Conservation (phyloP, 1,140 invertebrate genomes). For the Macrostomum lignano region DNA sequence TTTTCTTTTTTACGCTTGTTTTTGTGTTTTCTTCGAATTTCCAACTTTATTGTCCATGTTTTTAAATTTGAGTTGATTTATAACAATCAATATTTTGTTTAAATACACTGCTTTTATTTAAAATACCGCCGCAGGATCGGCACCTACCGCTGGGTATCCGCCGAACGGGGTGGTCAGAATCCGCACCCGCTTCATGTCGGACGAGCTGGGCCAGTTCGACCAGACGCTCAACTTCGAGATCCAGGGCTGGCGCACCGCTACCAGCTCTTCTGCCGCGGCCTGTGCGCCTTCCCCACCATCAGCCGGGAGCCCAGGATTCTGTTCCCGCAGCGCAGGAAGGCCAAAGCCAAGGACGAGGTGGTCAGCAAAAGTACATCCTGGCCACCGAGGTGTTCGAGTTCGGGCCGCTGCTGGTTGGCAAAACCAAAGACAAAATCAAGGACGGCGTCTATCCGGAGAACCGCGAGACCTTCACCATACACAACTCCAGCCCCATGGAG, state of each 20-base stretch:
- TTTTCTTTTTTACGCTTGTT: too few relatives aligned
- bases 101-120: too few relatives aligned
- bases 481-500: slow-evolving; percentile 23
- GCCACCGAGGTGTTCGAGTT: slow-evolving; percentile 24
- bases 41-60: too few relatives aligned
- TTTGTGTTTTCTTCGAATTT: too few relatives aligned
- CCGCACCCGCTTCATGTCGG: too few relatives aligned
- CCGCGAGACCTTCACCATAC: slow-evolving; percentile 20
- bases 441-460: slow-evolving; percentile 24
- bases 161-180: too few relatives aligned
- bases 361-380: slow-evolving; percentile 25
- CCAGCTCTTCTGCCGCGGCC: too few relatives aligned
- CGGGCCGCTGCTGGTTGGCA: slow-evolving; percentile 25
- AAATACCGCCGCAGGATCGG: too few relatives aligned
- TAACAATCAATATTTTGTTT: too few relatives aligned
- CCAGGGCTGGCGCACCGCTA: slow-evolving; percentile 18
- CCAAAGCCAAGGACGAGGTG: slow-evolving; percentile 19
- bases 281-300: slow-evolving; percentile 26
- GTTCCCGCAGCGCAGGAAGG: slow-evolving; percentile 21
- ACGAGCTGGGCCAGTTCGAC: slow-evolving; percentile 27
- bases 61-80: too few relatives aligned
- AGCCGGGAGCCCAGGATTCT: slow-evolving; percentile 27
- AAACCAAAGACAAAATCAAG: slow-evolving; percentile 18
- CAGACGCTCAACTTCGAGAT: slow-evolving; percentile 28
- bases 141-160: too few relatives aligned